These are phyloP conservation scores for Ligdia adustata DNA, from an alignment of 2,888 invertebrate species.

Conservation along the genomic window DNA sequence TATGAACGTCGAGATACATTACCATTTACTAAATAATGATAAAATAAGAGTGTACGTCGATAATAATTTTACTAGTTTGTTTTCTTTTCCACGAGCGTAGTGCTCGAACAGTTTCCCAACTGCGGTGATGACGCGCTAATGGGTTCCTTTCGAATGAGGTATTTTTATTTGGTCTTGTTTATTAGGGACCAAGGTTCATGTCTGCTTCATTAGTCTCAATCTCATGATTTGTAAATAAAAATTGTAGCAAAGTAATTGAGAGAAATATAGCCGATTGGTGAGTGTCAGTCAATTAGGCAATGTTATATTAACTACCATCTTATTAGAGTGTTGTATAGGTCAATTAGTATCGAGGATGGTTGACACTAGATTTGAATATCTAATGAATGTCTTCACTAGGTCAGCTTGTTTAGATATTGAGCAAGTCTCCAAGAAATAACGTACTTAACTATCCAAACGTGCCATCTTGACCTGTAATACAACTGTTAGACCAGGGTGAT, in stretches of 20 bases:
- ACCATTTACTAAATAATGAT: constrained; percentile 65
- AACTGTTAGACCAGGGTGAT: no score
- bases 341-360: constrained; percentile 4
- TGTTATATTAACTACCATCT: neutral
- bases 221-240: constrained; percentile 9
- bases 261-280: constrained; percentile 9
- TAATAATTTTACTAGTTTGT: constrained; percentile 68
- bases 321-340: constrained; percentile 18
- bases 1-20: constrained; percentile 70
- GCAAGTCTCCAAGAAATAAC: constrained; percentile 2
- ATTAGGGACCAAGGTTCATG: constrained; percentile 63
- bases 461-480: no score
- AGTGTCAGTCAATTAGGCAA: constrained; percentile 8
- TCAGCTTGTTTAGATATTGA: constrained; percentile 1
- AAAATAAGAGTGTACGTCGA: constrained; percentile 53
- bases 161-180: constrained; percentile 48
- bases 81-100: constrained; percentile 42
- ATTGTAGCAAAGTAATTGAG: constrained; percentile 2
- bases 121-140: constrained; percentile 49
- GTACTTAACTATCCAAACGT: no score
- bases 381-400: constrained; percentile 10
- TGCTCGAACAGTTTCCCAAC: constrained; percentile 36
- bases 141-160: constrained; percentile 42
- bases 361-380: constrained; percentile 5
- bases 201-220: constrained; percentile 21